phyloP scores from a whole-genome alignment of 2,113 vertebrate genomes.

The Geococcyx californianus region DNA sequence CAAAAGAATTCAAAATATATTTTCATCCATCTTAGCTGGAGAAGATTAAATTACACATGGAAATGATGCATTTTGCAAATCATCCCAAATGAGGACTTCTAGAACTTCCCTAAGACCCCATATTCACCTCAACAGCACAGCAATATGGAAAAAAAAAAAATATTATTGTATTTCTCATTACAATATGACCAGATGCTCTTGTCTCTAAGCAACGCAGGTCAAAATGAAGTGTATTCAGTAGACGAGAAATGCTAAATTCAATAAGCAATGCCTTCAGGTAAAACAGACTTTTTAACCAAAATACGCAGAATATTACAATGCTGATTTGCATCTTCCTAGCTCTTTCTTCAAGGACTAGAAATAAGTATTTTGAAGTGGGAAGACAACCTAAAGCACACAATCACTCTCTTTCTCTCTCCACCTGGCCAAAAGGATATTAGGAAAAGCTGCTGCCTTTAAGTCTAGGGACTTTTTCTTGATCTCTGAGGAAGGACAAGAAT shows the following conservation, averaged over 20 bases:
- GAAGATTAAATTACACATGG: not conserved
- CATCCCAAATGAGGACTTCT: not conserved
- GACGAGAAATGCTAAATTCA: not conserved
- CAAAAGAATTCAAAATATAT: not conserved
- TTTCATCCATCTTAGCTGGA: not conserved
- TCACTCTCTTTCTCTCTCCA: not conserved
- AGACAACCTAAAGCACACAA: rapidly evolving
- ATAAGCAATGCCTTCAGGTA: not conserved
- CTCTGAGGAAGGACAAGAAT: not conserved
- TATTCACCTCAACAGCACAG: not conserved
- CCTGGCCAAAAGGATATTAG: not conserved
- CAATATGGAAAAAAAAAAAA: not conserved
- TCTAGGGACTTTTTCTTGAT: not conserved
- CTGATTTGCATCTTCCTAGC: not conserved
- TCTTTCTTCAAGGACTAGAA: not conserved
- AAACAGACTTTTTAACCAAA: not conserved
- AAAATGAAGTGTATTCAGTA: not conserved
- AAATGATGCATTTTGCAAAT: not conserved
- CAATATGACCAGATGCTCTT: not conserved
- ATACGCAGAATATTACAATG: not conserved
- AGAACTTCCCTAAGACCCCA: not conserved
- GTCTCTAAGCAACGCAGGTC: not conserved
- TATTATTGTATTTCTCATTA: not conserved
- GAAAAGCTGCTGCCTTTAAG: not conserved
- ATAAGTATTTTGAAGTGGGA: not conserved